A percentile compares a stretch with the other conserved stretches of the same genome.
phyloP scores from a whole-genome alignment of 2,113 vertebrate species.

The Tricholaema leucomelas region DNA sequence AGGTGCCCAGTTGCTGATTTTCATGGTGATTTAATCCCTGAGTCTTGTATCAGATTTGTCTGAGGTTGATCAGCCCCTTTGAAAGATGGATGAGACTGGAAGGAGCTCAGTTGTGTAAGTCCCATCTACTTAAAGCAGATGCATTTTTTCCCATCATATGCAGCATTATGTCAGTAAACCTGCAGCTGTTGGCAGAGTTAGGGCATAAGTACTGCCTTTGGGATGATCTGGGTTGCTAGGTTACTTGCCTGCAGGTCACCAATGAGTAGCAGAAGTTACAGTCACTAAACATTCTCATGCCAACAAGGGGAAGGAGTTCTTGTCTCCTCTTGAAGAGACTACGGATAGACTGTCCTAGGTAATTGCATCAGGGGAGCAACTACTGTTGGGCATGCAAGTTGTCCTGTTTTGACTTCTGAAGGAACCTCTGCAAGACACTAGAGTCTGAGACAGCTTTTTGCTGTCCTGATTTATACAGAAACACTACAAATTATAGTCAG shows the following conservation, averaged over 20 bases:
- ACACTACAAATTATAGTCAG: not conserved
- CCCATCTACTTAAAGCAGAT: not conserved
- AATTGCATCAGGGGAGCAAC: not conserved
- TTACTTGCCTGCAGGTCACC: not conserved
- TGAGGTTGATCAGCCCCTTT: not conserved
- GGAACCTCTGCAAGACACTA: not conserved
- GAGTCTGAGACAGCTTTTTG: not conserved
- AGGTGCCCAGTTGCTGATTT: not conserved
- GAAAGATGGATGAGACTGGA: not conserved
- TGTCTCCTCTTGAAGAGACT: too few relatives aligned
- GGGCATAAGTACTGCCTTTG: not conserved
- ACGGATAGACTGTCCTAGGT: not conserved
- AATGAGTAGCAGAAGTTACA: not conserved
- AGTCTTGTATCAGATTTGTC: not conserved
- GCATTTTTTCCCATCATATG: not conserved
- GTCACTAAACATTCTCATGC: not conserved
- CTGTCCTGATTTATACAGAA: not conserved
- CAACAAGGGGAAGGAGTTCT: not conserved
- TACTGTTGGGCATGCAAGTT: not conserved
- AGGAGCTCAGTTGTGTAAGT: not conserved
- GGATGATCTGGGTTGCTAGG: not conserved
- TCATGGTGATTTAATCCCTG: rapidly evolving
- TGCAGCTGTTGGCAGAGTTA: not conserved
- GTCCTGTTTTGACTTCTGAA: not conserved
- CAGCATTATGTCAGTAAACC: not conserved